A percentile compares a stretch with the other conserved stretches of the same genome.
phyloP scores from a whole-genome alignment of 1,140 invertebrate genomes.

The Cherax quadricarinatus region DNA sequence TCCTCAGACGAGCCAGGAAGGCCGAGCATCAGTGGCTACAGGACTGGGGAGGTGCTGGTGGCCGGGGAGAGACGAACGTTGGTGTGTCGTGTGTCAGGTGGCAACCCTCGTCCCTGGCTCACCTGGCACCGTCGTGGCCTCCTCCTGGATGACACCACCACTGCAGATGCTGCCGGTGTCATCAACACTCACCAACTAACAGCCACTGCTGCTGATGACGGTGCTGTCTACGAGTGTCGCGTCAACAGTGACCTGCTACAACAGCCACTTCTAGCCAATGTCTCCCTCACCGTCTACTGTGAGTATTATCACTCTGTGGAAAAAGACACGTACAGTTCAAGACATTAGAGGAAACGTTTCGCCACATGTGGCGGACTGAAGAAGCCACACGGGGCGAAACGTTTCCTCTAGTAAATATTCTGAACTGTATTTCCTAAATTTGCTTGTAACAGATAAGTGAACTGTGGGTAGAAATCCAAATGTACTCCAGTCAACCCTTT shows the following conservation, averaged over 20 bases:
- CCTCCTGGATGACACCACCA: slow-evolving; percentile 11
- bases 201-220: slow-evolving; percentile 19
- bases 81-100: slow-evolving; percentile 7
- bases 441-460: too few species aligned
- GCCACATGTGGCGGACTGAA: too few species aligned
- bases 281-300: slow-evolving; percentile 34
- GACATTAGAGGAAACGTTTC: too few species aligned
- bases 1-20: slow-evolving; percentile 1
- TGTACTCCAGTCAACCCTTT: too few species aligned
- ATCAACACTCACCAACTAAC: slow-evolving; percentile 11
- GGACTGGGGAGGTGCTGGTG: slow-evolving; percentile 30
- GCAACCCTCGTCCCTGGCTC: slow-evolving; percentile 7
- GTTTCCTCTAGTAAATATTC: too few species aligned
- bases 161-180: background rate
- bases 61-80: background rate
- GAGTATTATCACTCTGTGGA: background rate
- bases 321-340: too few species aligned
- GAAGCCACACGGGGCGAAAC: too few species aligned
- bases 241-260: slow-evolving; percentile 27
- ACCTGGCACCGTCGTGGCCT: background rate
- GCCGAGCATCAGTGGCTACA: slow-evolving; percentile 30
- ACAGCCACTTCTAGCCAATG: slow-evolving; percentile 5
- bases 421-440: too few species aligned
- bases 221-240: slow-evolving; percentile 16
- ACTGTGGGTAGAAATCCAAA: too few species aligned